Evolutionary conservation across 2,113 vertebrate species (phyloP), one percentile per base, ranked within the genome.

Genomic region (Urocynchramus pylzowi): DNA sequence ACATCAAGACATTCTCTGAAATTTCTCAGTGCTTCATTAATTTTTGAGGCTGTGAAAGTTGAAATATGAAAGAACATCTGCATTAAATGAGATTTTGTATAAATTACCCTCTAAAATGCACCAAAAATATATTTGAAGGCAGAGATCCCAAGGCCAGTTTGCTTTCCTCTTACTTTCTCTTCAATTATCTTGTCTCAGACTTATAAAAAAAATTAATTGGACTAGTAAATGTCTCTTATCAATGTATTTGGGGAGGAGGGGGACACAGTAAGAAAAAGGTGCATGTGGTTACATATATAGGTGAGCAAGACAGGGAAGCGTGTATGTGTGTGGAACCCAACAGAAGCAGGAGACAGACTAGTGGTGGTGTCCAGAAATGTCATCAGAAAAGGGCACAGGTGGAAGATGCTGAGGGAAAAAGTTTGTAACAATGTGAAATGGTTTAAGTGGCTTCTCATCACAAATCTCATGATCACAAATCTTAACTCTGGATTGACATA

Each of bases 91-190:
- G 92, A 79, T 68, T 95, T 93, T 93, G 84, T 95, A 95, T 96
- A 97, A 94, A 97, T 97, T 97, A 89, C 83, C 79, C 75, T 96
- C 26, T 94, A 93, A 98, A 98, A 97, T 47, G n/a, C 89, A 95
- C 92, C 86, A 95, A 93, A 97, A 98, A 95, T 73, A 19, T 70
- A 87, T 85, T 97, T 94, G 64, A 64, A 74, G 89, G 94, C 95
- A 93, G 42, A 86, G 93, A 93, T 97, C 81, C 85, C 87, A 92
- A 89, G 84, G 82, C 75, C 86, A 67, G 81, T 95, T 96, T 79
- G 56, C 61, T 93, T 97, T 96, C 67, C 57, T 96, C 42, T 95
- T 93, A 68, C 83, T 82, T 97, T 96, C 74, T 96, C 76, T 95
- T 95, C 23, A 76, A 64, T 95, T 97, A 85, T 73, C 85, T 90